Conservation (phyloP, 2,797 vertebrate genomes). For the Oreochromis grahami region DNA sequence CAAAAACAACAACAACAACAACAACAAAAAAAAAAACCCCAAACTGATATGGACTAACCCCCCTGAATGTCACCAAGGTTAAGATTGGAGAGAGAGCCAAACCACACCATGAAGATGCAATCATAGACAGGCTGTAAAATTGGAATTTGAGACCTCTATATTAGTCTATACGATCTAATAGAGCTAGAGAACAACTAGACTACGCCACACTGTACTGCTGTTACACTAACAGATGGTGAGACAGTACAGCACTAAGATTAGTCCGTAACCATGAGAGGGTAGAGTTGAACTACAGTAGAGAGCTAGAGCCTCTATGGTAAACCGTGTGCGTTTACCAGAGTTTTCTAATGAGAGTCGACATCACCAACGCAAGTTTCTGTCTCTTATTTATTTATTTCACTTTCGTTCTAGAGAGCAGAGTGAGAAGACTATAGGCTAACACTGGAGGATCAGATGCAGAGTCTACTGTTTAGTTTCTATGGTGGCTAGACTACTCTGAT, state of each 20-base stretch:
- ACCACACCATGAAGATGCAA: slow-evolving; percentile 61
- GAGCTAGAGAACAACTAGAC: slow-evolving; percentile 79
- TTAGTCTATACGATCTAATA: slow-evolving; percentile 81
- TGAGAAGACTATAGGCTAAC: slow-evolving; percentile 78
- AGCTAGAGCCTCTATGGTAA: slow-evolving; percentile 69
- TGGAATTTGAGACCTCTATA: slow-evolving; percentile 75
- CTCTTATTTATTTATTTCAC: background rate
- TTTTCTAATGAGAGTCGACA: slow-evolving; percentile 54
- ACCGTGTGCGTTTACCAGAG: slow-evolving; percentile 71
- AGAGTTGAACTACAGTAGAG: slow-evolving; percentile 75
- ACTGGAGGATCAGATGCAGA: slow-evolving; percentile 79
- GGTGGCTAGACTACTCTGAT: slow-evolving; percentile 83
- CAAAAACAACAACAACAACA: background rate
- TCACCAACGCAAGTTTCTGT: slow-evolving; percentile 38
- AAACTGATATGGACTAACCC: slow-evolving; percentile 3
- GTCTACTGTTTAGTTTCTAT: slow-evolving; percentile 81
- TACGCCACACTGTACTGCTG: slow-evolving; percentile 79
- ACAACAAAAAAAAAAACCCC: background rate
- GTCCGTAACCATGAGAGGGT: slow-evolving; percentile 79
- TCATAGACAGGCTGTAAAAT: slow-evolving; percentile 67
- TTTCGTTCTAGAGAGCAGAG: slow-evolving; percentile 73
- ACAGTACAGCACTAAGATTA: slow-evolving; percentile 81
- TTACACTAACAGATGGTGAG: slow-evolving; percentile 76
- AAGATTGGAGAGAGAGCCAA: slow-evolving; percentile 52
- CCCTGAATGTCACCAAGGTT: slow-evolving; percentile 28